Evolutionary conservation across 2,888 invertebrate species (phyloP).

Genomic region (Chalcis sispes): DNA sequence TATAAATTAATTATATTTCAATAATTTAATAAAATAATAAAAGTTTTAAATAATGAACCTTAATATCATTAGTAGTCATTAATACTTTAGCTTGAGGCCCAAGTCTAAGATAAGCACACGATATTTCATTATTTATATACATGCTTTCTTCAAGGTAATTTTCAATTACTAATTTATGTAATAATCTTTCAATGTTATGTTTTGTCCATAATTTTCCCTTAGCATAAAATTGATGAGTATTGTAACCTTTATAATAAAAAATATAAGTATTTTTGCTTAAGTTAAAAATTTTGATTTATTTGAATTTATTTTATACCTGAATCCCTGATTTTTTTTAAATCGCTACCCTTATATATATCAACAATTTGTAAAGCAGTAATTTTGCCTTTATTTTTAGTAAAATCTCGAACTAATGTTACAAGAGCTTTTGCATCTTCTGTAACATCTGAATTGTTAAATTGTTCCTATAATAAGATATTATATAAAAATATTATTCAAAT

Average conservation of each 20-base stretch:
- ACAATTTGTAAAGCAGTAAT: conserved; percentile 67
- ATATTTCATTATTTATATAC: conserved; percentile 86
- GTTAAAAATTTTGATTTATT: too few relatives aligned
- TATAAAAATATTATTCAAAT: neutral
- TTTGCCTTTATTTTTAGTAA: conserved; percentile 76
- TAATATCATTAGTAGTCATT: conserved; percentile 74
- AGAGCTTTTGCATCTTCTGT: conserved; percentile 86
- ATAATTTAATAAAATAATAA: neutral
- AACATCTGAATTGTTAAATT: conserved; percentile 81
- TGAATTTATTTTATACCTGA: conserved; percentile 65
- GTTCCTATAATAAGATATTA: conserved; percentile 62
- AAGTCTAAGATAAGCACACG: conserved; percentile 87
- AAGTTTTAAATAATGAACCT: conserved; percentile 64
- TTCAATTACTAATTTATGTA: conserved; percentile 89
- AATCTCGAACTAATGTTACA: conserved; percentile 82
- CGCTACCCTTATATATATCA: conserved; percentile 71
- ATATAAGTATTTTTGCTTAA: neutral
- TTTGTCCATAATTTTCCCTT: conserved; percentile 82
- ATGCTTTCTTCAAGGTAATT: conserved; percentile 86
- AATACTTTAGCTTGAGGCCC: conserved; percentile 84
- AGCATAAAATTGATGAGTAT: conserved; percentile 82
- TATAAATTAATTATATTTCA: neutral
- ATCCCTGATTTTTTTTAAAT: conserved; percentile 74
- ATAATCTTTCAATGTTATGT: conserved; percentile 86
- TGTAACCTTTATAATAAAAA: conserved; percentile 75